Conservation (phyloP, 2,113 vertebrate species). For the Colius striatus region DNA sequence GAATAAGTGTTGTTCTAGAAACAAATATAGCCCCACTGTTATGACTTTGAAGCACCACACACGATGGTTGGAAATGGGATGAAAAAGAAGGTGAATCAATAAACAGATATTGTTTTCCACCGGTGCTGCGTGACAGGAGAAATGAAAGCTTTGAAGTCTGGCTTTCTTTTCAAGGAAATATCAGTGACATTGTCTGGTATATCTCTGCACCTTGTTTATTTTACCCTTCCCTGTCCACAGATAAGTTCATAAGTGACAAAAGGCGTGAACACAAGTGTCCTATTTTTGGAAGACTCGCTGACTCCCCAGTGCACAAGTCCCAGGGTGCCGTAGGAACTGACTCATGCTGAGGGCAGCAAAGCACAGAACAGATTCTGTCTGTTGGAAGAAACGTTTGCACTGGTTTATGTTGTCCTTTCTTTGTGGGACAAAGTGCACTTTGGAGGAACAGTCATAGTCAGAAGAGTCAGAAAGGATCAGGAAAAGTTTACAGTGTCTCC, state of each 20-base stretch:
- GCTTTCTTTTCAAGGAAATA: slow-evolving; percentile 27
- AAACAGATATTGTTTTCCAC: slow-evolving; percentile 38
- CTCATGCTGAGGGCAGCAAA: neutral
- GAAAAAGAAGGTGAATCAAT: slow-evolving; percentile 42
- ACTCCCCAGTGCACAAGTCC: neutral
- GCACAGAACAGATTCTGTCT: neutral
- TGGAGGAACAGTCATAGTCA: neutral
- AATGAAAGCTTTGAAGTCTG: slow-evolving; percentile 40
- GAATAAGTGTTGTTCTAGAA: slow-evolving; percentile 32
- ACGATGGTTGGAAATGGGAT: neutral
- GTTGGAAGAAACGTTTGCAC: neutral
- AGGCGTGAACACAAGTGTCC: neutral
- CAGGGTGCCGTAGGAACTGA: neutral
- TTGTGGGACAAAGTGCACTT: neutral
- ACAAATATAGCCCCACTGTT: neutral
- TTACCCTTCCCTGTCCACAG: neutral
- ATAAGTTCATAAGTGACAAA: neutral
- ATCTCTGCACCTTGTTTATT: neutral
- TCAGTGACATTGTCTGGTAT: neutral
- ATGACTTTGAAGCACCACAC: slow-evolving; percentile 27
- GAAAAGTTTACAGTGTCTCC: neutral
- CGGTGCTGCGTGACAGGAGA: neutral
- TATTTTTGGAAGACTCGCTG: neutral
- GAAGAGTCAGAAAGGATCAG: neutral
- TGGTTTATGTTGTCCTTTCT: neutral